Evolutionary conservation across 2,888 invertebrate species (phyloP).

Genomic region (Thecophora atra): DNA sequence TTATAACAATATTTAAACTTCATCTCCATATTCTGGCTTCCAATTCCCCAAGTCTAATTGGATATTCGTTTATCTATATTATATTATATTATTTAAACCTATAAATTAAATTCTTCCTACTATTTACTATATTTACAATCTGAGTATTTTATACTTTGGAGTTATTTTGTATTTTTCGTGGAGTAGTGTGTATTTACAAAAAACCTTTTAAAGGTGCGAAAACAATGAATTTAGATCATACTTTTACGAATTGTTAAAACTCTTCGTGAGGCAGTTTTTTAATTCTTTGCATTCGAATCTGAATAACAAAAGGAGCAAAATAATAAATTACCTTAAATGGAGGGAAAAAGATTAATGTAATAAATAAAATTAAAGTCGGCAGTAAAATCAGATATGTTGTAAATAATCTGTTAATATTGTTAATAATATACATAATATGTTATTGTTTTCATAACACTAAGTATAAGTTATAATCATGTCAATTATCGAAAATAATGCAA

Average conservation of each 20-base stretch:
- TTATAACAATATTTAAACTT: background rate
- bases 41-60: conserved; percentile 31
- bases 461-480: too few relatives aligned
- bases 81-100: conserved; percentile 17
- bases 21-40: background rate
- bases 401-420: too few relatives aligned
- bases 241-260: conserved; percentile 14
- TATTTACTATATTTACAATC: conserved; percentile 24
- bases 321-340: too few relatives aligned
- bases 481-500: too few relatives aligned
- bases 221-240: background rate
- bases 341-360: too few relatives aligned
- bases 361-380: background rate
- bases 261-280: conserved; percentile 55
- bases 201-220: background rate
- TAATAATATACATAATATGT: too few relatives aligned
- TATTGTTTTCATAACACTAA: too few relatives aligned
- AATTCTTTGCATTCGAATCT: too few relatives aligned
- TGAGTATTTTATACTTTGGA: conserved; percentile 13
- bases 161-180: background rate
- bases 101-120: background rate
- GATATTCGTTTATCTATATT: conserved; percentile 28
- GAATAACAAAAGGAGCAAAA: too few relatives aligned
- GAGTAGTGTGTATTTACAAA: conserved; percentile 10
- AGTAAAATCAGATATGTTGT: too few relatives aligned